Evolutionary conservation across 2,113 vertebrate species (phyloP), one percentile per base, ranked within the genome.

Genomic region (Salvelinus sp.): DNA sequence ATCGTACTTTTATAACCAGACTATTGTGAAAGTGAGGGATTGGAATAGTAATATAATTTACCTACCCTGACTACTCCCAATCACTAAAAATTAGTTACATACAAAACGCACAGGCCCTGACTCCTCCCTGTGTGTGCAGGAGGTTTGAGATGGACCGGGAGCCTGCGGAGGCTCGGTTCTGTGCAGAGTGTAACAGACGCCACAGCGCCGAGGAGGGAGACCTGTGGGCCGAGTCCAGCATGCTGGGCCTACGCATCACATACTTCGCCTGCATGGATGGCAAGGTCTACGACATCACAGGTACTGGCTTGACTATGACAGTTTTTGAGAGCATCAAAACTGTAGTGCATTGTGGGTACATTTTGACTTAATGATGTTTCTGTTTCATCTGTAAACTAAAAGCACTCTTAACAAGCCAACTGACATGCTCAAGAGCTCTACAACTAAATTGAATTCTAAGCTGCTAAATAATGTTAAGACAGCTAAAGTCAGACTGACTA

Each of bases 191-290:
- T 67, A 94, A 91, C n/a, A 89, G 85, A 62, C 91, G 92, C 82
- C 97, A 98, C 78, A 89, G 96, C 0, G 97, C 96, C 0, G 94
- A 97, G 78, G 97, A 98, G 76, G 97, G 97, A 0, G 96, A 98
- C 86, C 92, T 99, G 78, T 99, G 97, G 97, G 97, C 97, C 0
- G 97, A 98, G 84, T 98, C 97, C 50, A 97, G 96, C 85, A 95
- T 99, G 95, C 85, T 98, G 79, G 97, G 97, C 27, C 89, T 99
- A 69, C 96, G 95, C 60, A 97, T 99, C 89, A 98, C 97, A 13
- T 99, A 96, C 87, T 95, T 97, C 70, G 97, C 97, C 28, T 89
- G 94, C 78, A 98, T 98, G 96, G 96, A 96, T 2, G 95, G 96
- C 22, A 96, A 95, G 72, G 93, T 98, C 70, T 98, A 95, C 76